Conservation (phyloP, 2,113 vertebrate species). For the Oceanodroma tethys region DNA sequence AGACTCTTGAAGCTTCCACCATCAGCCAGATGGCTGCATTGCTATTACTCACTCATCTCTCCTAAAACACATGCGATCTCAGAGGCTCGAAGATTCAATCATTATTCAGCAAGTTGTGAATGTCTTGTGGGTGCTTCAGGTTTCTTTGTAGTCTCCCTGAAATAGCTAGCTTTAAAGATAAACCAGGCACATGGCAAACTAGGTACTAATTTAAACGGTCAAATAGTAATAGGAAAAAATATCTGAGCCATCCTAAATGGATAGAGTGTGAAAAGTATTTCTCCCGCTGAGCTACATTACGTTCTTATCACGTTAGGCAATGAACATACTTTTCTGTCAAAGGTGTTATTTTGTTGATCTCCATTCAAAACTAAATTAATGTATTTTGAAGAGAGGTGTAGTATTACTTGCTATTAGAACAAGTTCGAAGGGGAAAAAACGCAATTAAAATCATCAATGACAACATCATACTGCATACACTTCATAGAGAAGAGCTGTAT, state of each 20-base stretch:
- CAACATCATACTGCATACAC: background rate
- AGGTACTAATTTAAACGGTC: background rate
- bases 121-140: background rate
- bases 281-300: background rate
- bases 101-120: background rate
- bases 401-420: background rate
- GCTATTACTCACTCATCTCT: background rate
- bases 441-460: background rate
- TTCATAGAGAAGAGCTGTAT: background rate
- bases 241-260: background rate
- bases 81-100: background rate
- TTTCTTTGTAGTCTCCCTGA: background rate
- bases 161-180: background rate
- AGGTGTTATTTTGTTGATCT: background rate
- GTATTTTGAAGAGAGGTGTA: background rate
- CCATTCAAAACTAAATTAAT: background rate
- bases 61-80: background rate
- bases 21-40: constrained; percentile 8
- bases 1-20: background rate
- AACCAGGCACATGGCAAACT: background rate
- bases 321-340: background rate
- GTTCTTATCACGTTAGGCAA: background rate
- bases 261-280: background rate
- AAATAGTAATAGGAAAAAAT: background rate
- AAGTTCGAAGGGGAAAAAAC: rapidly evolving